Percentiles rank a stretch among this genome's conserved stretches.
These are phyloP conservation scores for Molorchus minor DNA, from an alignment of 2,888 invertebrate genomes.

Conservation along the genomic window DNA sequence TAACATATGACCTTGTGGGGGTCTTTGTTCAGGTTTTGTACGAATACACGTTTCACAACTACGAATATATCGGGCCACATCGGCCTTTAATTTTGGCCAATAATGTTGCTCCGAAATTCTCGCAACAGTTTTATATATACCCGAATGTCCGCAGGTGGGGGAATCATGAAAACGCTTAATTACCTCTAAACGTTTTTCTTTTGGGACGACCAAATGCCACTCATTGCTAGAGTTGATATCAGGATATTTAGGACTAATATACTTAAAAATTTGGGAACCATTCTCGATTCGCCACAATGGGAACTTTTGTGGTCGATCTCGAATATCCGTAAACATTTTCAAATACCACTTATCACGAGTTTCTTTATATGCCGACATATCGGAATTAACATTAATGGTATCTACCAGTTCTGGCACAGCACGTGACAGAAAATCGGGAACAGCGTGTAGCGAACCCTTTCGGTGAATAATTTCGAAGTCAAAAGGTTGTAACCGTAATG, in stretches of 20 bases:
- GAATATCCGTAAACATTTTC: constrained; percentile 20
- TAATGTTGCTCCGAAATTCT: background rate
- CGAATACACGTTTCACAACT: background rate
- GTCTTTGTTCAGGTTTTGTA: constrained; percentile 24
- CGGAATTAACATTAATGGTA: background rate
- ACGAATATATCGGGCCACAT: background rate
- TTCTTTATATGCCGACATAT: too few relatives aligned
- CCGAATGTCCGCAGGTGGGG: background rate
- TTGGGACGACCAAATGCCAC: constrained; percentile 1
- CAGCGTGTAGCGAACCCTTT: constrained; percentile 22
- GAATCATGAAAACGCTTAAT: background rate
- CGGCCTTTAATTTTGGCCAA: constrained; percentile 7
- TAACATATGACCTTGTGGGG: constrained; percentile 26
- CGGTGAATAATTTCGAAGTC: constrained; percentile 35
- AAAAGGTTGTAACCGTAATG: constrained; percentile 37
- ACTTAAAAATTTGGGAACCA: background rate
- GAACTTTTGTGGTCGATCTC: background rate
- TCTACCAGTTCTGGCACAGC: constrained; percentile 7
- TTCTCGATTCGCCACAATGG: background rate
- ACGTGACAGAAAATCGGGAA: constrained; percentile 28
- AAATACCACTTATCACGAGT: constrained; percentile 37
- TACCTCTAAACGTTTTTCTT: background rate
- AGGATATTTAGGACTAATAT: background rate
- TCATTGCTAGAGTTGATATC: background rate
- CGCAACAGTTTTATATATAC: background rate